Base-by-base conservation (phyloP, 2,113 vertebrate genomes). In the Papio anubis region DNA sequence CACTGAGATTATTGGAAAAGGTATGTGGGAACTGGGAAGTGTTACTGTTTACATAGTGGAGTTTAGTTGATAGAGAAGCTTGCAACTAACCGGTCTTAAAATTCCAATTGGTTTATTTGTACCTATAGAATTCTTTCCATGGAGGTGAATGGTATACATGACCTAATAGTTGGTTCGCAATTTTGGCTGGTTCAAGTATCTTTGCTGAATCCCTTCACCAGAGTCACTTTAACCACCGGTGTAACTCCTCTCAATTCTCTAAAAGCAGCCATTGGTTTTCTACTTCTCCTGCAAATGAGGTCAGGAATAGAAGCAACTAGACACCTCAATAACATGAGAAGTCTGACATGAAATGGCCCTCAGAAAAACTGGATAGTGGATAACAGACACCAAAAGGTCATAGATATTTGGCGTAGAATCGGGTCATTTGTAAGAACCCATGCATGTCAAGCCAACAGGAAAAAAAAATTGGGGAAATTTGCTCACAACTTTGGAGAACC, bases 341-440 rank as follows among this genome's bases (percentile, higher is more conserved):
- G 90, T 61, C 92, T 88, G 94, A 72, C 95, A 89, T 96, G 52
- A 93, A 40, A 59, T 78, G 20, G 25, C 52, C 95, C 32, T 68
- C 78, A 64, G 91, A 95, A 97, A 97, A 96, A 89, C n/a, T 88
- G 96, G 98, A 52, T 94, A 96, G 66, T 81, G 72, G 93, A 96
- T 98, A 97, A 94, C 86, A 84, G 95, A 97, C 72, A 98, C 96
- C 93, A 87, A 85, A 87, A 82, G 72, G 95, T 98, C 97, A 66
- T 45, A 38, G 92, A 94, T 97, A 97, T 70, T 96, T 97, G 94
- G 35, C 88, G 76, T 97, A 88, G 96, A 97, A 95, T 92, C 66
- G 14, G 30, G 91, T 97, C 92, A 97, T 94, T 80, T 80, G 88
- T 43, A 95, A 95, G 89, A 94, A 85, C 17, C n/a, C 20, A 35